Evolutionary conservation across 2,888 invertebrate species (phyloP), one percentile per base, ranked within the genome.

Genomic region (Minunthozetes semirufus): DNA sequence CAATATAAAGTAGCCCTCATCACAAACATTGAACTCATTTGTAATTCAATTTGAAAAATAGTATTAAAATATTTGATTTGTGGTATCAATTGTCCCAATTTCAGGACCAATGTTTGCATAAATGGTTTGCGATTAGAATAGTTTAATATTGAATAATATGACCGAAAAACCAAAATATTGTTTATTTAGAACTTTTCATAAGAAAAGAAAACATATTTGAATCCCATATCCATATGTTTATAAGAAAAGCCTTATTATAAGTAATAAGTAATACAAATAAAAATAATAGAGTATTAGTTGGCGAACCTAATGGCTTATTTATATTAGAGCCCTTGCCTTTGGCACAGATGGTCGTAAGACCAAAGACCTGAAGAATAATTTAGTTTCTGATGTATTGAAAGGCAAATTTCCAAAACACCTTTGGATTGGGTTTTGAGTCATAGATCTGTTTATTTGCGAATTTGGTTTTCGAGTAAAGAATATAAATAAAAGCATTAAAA

Each of bases 261-360:
- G n/a, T n/a, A n/a, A n/a, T n/a, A n/a, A n/a, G n/a, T n/a, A n/a
- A n/a, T n/a, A 50, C 48, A 50, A 50, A 50, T 50, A 50, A 50
- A 13, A 50, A 50, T 50, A 50, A 50, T 50, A 50, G 17, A 50
- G 42, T 42, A n/a, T n/a, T n/a, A n/a, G n/a, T 42, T 42, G 15
- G 15, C 17, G 4, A 50, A 50, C 48, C 48, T 50, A 50, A 50
- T 13, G 11, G 13, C 17, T 13, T 50, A 50, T 50, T 50, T 8
- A 15, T 17, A 4, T 17, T 50, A n/a, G 13, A 17, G 48, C 17
- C 13, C 48, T 17, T 8, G 48, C 48, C 42, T 42, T 50, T 50
- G 48, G 48, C 48, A 50, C 48, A 50, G 48, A 50, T 50, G 48
- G 48, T 50, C 48, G 48, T 50, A 50, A 50, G n/a, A n/a, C 48